phyloP scores from a whole-genome alignment of 92 coral and sea anemone genomes.

The Paragorgia papillata region DNA sequence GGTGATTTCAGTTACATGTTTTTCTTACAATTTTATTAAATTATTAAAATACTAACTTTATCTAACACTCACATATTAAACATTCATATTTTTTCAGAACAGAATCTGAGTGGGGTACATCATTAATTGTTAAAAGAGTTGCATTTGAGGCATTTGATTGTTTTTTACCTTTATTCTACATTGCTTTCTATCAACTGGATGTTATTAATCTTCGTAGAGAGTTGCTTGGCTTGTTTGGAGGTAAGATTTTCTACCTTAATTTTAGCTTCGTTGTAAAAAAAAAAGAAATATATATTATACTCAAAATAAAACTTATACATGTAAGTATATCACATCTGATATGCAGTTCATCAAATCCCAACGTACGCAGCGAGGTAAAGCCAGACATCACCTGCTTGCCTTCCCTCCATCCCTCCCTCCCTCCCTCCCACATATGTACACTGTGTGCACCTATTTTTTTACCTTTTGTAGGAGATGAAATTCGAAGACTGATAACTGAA shows the following conservation, averaged over 20 bases:
- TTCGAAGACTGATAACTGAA: slow-evolving; percentile 88
- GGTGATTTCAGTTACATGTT: too few relatives aligned
- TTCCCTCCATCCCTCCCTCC: too few relatives aligned
- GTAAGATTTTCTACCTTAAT: slow-evolving; percentile 42
- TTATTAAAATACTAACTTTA: too few relatives aligned
- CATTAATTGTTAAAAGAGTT: slow-evolving; percentile 92
- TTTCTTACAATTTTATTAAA: too few relatives aligned
- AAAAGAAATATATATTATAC: not conserved
- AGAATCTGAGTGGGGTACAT: slow-evolving; percentile 92
- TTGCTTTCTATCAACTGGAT: slow-evolving; percentile 95
- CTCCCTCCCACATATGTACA: too few relatives aligned
- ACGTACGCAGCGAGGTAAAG: too few relatives aligned
- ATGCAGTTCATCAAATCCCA: too few relatives aligned
- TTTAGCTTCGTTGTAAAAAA: not conserved
- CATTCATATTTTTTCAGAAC: slow-evolving; percentile 83
- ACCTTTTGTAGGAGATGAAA: slow-evolving; percentile 80
- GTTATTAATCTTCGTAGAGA: slow-evolving; percentile 96
- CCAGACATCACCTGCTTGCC: too few relatives aligned
- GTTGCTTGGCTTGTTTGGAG: slow-evolving; percentile 97
- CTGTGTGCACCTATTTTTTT: not conserved
- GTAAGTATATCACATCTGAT: too few relatives aligned
- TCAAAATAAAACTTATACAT: too few relatives aligned
- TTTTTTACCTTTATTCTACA: slow-evolving; percentile 94
- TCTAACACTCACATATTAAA: too few relatives aligned
- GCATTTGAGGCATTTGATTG: slow-evolving; percentile 97